Base-by-base conservation (phyloP, 1,140 invertebrate species). In the Tyrophagus putrescentiae region DNA sequence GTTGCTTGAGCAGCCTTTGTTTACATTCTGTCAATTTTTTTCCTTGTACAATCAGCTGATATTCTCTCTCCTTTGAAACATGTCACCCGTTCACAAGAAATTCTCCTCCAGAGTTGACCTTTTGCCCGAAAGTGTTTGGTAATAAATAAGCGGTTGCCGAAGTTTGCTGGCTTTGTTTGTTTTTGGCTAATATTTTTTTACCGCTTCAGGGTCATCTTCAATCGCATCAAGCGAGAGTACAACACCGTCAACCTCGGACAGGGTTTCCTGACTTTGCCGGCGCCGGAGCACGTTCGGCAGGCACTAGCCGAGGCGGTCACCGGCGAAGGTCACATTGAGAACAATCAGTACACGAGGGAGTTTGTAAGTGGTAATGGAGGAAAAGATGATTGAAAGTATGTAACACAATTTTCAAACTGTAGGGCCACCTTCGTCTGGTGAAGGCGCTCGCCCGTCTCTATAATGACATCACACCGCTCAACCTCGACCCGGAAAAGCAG, bases 191-290 rank as follows among this genome's bases (percentile, higher is more conserved):
- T n/a, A n/a, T n/a, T n/a, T n/a, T n/a, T n/a, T 13, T 0, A n/a
- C 13, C 5, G 13, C 36, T 39, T 42, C 13, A 3, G 13, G 27
- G 25, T 18, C 2, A 29, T 16, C 13, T 25, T n/a, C n/a, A n/a
- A n/a, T n/a, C n/a, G n/a, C n/a, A n/a, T n/a, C n/a, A n/a, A n/a
- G n/a, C n/a, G n/a, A 39, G n/a, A 39, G 13, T 13, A 39, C 36
- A 39, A 39, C 13, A 39, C 13, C 36, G 71, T 94, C 11, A 98
- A 98, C 74, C 77, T 98, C 32, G 94, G 94, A 0, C 93, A 97
- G 79, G 95, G 95, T 2, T 97, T 97, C 74, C 91, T 93, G 0
- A 92, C 98, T 72, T 94, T 85, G 75, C 78, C 82, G 65, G 80
- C 87, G n/a, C 77, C 77, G 2, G 78, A 82, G 33, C 82, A 85